A percentile compares a stretch with the other conserved stretches of the same genome.
Conservation (phyloP, 1,140 invertebrate species). For the Ceratoteleas bidentatus region DNA sequence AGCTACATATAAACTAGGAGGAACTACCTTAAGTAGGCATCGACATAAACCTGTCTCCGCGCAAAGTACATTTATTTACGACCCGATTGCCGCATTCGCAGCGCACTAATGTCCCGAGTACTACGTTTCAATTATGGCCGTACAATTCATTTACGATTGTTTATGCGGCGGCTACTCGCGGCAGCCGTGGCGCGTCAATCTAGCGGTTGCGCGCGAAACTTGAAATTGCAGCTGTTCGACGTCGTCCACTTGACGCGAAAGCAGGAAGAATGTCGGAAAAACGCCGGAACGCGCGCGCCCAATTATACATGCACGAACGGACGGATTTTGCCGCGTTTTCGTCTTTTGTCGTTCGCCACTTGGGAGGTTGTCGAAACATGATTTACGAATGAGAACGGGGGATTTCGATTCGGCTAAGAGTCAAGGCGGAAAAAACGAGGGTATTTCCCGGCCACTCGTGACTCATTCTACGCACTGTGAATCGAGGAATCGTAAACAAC, state of each 20-base stretch:
- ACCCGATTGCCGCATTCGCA: neutral
- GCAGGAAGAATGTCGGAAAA: neutral
- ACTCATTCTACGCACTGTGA: no score
- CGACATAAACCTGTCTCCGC: neutral
- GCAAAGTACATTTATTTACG: neutral
- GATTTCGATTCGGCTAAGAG: no score
- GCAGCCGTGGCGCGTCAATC: neutral
- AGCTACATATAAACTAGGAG: no score
- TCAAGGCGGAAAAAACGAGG: no score
- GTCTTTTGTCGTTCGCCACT: conserved; percentile 14
- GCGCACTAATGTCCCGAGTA: neutral
- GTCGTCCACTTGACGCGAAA: neutral
- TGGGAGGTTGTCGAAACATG: no score
- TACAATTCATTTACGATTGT: neutral
- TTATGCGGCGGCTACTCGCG: neutral
- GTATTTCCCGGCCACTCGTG: no score
- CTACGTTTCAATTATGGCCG: neutral
- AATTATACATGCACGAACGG: no score
- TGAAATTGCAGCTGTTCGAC: neutral
- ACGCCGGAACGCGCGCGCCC: neutral
- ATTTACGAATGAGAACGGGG: no score
- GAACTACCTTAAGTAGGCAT: neutral
- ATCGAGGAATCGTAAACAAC: no score
- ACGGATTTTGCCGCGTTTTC: conserved; percentile 10
- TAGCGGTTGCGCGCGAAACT: neutral